Conservation (phyloP, 2,797 vertebrate species). For the Protonibea diacanthus region DNA sequence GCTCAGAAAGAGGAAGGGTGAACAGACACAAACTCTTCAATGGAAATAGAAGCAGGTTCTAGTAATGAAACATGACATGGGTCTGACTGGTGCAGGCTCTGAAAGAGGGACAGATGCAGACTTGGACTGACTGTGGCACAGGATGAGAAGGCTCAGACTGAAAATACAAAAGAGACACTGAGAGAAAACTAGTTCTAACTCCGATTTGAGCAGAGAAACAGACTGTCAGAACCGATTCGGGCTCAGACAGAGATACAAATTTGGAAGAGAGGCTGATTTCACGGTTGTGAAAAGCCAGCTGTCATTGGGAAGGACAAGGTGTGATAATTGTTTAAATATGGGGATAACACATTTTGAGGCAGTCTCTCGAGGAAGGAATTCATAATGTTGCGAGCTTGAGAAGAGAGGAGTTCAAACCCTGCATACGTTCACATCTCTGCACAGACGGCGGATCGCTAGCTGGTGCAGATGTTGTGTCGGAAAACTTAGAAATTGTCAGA, state of each 20-base stretch:
- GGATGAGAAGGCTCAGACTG: neutral
- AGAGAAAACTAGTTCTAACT: neutral
- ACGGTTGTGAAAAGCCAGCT: neutral
- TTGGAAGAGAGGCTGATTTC: neutral
- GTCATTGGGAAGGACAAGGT: neutral
- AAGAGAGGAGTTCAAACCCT: neutral
- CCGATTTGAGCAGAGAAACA: neutral
- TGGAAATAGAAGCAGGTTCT: neutral
- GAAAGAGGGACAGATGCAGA: neutral
- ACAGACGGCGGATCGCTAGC: too few relatives aligned
- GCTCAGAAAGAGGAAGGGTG: neutral
- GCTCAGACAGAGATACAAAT: neutral
- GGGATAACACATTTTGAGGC: neutral
- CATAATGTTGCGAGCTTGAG: neutral
- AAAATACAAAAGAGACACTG: too few relatives aligned
- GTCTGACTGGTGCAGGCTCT: neutral
- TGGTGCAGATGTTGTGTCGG: neutral
- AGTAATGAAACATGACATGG: constrained; percentile 11
- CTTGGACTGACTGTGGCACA: neutral
- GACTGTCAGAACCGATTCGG: too few relatives aligned
- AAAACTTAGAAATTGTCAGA: neutral
- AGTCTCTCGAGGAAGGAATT: neutral
- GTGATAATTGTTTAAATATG: neutral
- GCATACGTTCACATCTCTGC: neutral
- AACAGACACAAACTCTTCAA: neutral